Evolutionary conservation across 1,140 invertebrate species (phyloP).

Genomic region (Pseudoatta argentina): DNA sequence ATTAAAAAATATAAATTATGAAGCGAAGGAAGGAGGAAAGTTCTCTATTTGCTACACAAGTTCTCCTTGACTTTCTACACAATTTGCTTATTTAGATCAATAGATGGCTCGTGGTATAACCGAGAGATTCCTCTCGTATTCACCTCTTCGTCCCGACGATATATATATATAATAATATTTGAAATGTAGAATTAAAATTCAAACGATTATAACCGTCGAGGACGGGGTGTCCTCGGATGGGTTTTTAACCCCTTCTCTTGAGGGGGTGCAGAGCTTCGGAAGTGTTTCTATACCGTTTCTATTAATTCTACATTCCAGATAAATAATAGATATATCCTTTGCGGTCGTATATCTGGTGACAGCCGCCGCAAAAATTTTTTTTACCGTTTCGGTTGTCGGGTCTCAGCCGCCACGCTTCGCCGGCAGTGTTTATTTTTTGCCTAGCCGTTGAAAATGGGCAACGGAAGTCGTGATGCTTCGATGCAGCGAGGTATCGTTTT

Average conservation of each 20-base stretch:
- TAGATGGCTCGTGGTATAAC: constrained; percentile 38
- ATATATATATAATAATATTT: constrained; percentile 10
- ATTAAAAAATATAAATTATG: constrained; percentile 54
- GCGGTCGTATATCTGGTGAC: constrained; percentile 12
- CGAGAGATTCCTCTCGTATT: constrained; percentile 46
- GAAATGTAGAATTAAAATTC: constrained; percentile 30
- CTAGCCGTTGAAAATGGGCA: constrained; percentile 46
- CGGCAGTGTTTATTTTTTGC: constrained; percentile 55
- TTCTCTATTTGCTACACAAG: constrained; percentile 43
- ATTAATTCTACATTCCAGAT: constrained; percentile 40
- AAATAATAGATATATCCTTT: constrained; percentile 35
- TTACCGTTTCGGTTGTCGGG: constrained; percentile 16
- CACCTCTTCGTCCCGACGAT: background rate
- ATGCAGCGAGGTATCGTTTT: constrained; percentile 34
- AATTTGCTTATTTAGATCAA: constrained; percentile 38
- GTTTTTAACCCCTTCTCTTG: too few relatives aligned
- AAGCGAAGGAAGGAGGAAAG: constrained; percentile 59
- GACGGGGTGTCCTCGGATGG: background rate
- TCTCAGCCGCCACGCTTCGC: constrained; percentile 43
- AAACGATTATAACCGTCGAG: background rate
- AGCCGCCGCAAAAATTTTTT: constrained; percentile 39
- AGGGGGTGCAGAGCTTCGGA: background rate
- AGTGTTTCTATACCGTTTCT: background rate
- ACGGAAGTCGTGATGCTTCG: constrained; percentile 27
- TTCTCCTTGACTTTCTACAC: constrained; percentile 37